Evolutionary conservation across 2,888 invertebrate genomes (phyloP).

Genomic region (Rhaphigaster nebulosa): DNA sequence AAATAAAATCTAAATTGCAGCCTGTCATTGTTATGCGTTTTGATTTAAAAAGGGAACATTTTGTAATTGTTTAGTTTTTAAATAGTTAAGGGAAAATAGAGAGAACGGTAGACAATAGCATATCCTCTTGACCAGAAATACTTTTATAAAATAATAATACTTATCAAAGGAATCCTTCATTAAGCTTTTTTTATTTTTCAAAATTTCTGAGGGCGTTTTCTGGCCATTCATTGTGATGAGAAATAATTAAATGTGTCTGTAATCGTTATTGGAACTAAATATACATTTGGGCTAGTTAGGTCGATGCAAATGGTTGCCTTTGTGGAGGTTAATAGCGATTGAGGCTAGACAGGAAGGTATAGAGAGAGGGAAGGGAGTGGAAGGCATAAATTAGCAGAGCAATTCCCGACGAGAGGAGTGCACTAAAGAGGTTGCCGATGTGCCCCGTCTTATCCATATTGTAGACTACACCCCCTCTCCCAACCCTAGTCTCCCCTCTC

Average conservation of each 20-base stretch:
- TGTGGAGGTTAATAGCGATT: not conserved
- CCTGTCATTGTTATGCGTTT: no score
- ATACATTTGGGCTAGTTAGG: not conserved
- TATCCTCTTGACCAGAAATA: no score
- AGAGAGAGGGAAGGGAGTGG: not conserved
- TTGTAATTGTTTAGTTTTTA: no score
- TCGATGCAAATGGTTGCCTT: not conserved
- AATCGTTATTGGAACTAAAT: not conserved
- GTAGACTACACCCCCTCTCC: not conserved
- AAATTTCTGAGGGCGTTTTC: not conserved
- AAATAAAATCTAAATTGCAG: no score
- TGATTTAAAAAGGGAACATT: no score
- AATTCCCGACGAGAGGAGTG: not conserved
- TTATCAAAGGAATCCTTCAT: not conserved
- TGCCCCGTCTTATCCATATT: not conserved
- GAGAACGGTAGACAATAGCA: no score
- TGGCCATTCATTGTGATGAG: not conserved
- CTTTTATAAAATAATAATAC: not conserved
- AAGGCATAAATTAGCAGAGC: constrained; percentile 25
- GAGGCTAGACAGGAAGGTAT: not conserved
- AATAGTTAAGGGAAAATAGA: no score
- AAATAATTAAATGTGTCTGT: not conserved
- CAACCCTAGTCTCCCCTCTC: no score
- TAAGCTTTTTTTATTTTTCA: not conserved
- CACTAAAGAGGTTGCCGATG: constrained; percentile 1